phyloP scores from a whole-genome alignment of 2,888 invertebrate genomes.

The Mimas tiliae region DNA sequence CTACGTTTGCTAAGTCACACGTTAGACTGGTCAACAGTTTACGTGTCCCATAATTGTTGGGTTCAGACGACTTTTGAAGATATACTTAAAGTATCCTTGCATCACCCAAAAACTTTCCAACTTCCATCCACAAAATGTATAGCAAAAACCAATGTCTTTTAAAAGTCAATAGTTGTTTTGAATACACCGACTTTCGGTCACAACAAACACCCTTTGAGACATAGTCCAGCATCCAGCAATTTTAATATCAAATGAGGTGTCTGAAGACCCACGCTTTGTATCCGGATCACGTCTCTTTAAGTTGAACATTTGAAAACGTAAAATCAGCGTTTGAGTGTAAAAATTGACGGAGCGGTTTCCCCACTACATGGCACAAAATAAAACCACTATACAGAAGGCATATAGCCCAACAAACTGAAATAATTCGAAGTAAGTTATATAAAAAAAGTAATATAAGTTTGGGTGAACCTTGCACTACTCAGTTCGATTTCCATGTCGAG shows the following conservation, averaged over 20 bases:
- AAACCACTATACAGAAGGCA: conserved; percentile 28
- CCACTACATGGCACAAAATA: conserved; percentile 32
- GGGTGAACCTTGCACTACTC: no score
- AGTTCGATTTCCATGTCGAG: no score
- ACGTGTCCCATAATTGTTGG: no score
- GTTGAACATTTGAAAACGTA: conserved; percentile 74
- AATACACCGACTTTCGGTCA: conserved; percentile 34
- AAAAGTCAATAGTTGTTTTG: conserved; percentile 13
- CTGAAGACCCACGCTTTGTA: conserved; percentile 60
- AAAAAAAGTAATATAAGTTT: no score
- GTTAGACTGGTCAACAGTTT: no score
- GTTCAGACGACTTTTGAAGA: no score
- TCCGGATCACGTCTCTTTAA: conserved; percentile 65
- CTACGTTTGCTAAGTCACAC: no score
- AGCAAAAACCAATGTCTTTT: not conserved
- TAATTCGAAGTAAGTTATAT: no score
- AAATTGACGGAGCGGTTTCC: conserved; percentile 40
- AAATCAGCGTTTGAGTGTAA: conserved; percentile 71
- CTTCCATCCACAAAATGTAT: no score
- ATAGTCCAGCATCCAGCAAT: conserved; percentile 37
- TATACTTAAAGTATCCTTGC: no score
- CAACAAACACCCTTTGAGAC: not conserved
- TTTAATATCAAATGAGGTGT: conserved; percentile 62
- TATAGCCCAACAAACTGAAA: not conserved
- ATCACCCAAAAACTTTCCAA: no score